phyloP scores from a whole-genome alignment of 92 coral and sea anemone genomes.

The Paragorgia papillata region DNA sequence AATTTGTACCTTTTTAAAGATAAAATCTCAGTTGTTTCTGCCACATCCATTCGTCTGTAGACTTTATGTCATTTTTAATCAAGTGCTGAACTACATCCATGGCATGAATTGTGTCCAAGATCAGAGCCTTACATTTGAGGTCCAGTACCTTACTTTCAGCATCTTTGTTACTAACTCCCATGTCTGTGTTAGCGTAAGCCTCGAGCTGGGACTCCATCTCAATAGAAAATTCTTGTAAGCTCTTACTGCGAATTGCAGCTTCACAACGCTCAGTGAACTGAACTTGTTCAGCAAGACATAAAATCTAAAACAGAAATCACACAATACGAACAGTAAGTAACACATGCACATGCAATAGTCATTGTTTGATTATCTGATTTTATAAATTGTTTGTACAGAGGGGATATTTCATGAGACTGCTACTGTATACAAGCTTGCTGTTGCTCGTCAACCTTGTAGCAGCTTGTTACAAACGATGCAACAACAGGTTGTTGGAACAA shows the following conservation, averaged over 20 bases:
- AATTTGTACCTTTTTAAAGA: conserved; percentile 65
- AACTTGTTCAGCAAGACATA: conserved; percentile 96
- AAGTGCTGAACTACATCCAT: conserved; percentile 90
- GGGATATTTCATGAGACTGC: too few relatives aligned
- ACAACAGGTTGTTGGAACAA: too few relatives aligned
- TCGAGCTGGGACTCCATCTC: conserved; percentile 99
- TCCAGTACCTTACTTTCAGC: conserved; percentile 80
- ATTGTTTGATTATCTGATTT: too few relatives aligned
- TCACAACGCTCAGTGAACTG: conserved; percentile 98
- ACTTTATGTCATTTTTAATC: conserved; percentile 75
- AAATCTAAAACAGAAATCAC: conserved; percentile 60
- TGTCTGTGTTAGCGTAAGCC: conserved; percentile 90
- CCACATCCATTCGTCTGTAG: conserved; percentile 94
- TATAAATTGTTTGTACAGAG: too few relatives aligned
- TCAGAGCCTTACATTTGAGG: conserved; percentile 89
- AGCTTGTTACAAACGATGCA: too few relatives aligned
- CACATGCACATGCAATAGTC: too few relatives aligned
- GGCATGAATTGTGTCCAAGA: conserved; percentile 92
- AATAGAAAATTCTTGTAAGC: conserved; percentile 90
- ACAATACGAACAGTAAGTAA: neutral
- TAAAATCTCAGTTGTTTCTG: conserved; percentile 97
- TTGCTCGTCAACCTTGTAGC: too few relatives aligned
- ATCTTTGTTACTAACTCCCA: conserved; percentile 72
- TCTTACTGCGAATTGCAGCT: conserved; percentile 85
- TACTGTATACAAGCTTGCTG: too few relatives aligned